A percentile compares a stretch with the other conserved stretches of the same genome.
These are phyloP conservation scores for Epinephelus malabaricus DNA, from an alignment of 2,797 vertebrate species.

Conservation along the genomic window DNA sequence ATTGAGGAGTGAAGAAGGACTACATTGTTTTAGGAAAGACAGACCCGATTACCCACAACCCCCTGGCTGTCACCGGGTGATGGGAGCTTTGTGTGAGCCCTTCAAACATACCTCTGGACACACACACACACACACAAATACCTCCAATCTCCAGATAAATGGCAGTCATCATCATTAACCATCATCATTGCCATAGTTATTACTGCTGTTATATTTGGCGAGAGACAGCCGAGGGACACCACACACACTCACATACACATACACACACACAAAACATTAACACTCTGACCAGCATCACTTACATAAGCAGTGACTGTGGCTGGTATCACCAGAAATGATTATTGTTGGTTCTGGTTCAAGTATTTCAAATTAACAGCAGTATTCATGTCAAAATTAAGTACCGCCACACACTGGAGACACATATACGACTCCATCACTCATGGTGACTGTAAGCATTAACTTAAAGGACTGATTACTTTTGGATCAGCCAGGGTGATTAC, in stretches of 20 bases:
- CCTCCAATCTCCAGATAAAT: conserved; percentile 65
- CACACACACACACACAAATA: conserved; percentile 21
- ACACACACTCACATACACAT: conserved; percentile 12
- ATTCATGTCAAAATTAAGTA: not conserved
- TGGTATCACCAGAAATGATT: conserved; percentile 19
- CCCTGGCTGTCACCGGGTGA: conserved; percentile 66
- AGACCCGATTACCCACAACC: conserved; percentile 68
- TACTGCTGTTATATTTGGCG: conserved; percentile 73
- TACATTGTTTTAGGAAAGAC: conserved; percentile 75
- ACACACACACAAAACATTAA: conserved; percentile 10
- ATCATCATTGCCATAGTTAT: conserved; percentile 75
- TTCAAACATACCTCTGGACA: conserved; percentile 53
- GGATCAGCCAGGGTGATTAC: not conserved
- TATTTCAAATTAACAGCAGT: conserved; percentile 25
- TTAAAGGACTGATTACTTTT: not conserved
- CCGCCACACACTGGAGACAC: not conserved
- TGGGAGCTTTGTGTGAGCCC: conserved; percentile 60
- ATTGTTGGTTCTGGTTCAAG: conserved; percentile 31
- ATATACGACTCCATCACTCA: not conserved
- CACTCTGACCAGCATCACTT: not conserved
- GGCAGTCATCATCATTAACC: conserved; percentile 79
- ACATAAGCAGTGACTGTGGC: conserved; percentile 10
- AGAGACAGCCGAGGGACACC: conserved; percentile 61
- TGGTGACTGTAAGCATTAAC: not conserved
- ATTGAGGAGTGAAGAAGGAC: conserved; percentile 78